Evolutionary conservation across 2,113 vertebrate species (phyloP), one percentile per base, ranked within the genome.

Genomic region (Tychaedon coryphoeus): DNA sequence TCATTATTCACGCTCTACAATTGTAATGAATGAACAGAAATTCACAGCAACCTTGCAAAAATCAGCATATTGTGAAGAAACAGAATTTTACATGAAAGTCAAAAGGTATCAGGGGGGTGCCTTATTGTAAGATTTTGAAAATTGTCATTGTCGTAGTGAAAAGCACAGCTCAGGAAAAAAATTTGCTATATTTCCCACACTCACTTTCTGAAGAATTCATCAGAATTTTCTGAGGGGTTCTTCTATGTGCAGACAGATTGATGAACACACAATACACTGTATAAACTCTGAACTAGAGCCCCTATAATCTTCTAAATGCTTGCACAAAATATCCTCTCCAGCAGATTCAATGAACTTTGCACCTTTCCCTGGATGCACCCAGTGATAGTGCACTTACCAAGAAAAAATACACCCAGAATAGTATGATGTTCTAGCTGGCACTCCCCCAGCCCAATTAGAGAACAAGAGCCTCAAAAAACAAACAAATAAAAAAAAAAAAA

Each of bases 401-500:
- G 34, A 47, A 15, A 66, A 54, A 53, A 28, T 4, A 14, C 10
- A 48, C n/a, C 25, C 33, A 31, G 29, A 69, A 69, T 0, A 51
- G 2, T 11, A 23, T 18, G 42, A 38, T 29, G 12, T 19, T 70
- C 33, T 78, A 34, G 53, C 34, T 76, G 38, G 31, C 15, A 26
- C 3, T 34, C 6, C 23, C 33, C 33, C 65, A 77, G 26, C 31
- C 12, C 14, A 38, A 53, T 3, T 7, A 45, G 36, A 42, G 67
- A 90, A 72, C 28, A 53, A 20, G 11, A 14, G 56, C 4, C 53
- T 70, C 31, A 38, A 33, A n/a, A 88, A 62, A 26, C 4, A 57
- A 64, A 40, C 2, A 53, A 48, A 66, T 1, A 65, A 40, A n/a
- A 47, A 22, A 2, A 1, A 45, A 60, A 22, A 1, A 1, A 3